phyloP scores from a whole-genome alignment of 2,113 vertebrate genomes.

The Colossoma macropomum region DNA sequence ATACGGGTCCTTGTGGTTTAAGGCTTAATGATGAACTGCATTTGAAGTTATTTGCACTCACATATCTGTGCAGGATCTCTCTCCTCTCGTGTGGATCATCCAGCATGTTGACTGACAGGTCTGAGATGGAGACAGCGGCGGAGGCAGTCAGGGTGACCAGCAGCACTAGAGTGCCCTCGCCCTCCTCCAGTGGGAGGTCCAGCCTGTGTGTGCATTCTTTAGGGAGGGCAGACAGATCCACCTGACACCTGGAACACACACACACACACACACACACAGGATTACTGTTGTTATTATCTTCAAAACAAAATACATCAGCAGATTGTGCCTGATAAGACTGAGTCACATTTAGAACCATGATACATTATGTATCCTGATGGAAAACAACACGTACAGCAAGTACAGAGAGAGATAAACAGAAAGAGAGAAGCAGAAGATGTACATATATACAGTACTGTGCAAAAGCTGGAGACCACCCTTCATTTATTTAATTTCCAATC shows the following conservation, averaged over 20 bases:
- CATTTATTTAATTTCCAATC: no score
- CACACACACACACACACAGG: slow-evolving; percentile 44
- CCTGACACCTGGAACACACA: slow-evolving; percentile 84
- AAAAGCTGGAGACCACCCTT: no score
- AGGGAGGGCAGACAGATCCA: slow-evolving; percentile 88
- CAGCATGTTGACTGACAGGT: slow-evolving; percentile 87
- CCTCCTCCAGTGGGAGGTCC: slow-evolving; percentile 88
- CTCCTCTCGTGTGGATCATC: slow-evolving; percentile 89
- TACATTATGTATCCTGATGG: not conserved
- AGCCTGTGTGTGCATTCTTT: slow-evolving; percentile 95
- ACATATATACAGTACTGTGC: no score
- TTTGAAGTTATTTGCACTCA: slow-evolving; percentile 71
- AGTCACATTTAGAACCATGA: not conserved
- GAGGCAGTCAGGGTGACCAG: slow-evolving; percentile 97
- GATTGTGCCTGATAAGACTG: not conserved
- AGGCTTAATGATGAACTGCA: not conserved
- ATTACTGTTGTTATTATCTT: slow-evolving; percentile 1
- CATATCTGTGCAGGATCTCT: slow-evolving; percentile 91
- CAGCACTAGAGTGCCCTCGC: slow-evolving; percentile 88
- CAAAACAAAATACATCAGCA: slow-evolving; percentile 8
- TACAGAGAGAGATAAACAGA: not conserved
- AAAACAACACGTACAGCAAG: no score
- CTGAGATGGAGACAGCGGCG: slow-evolving; percentile 89
- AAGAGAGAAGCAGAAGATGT: not conserved
- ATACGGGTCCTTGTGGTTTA: not conserved